phyloP scores from a whole-genome alignment of 37 sponge, comb jelly and placozoan genomes.

The Agelas oroides region DNA sequence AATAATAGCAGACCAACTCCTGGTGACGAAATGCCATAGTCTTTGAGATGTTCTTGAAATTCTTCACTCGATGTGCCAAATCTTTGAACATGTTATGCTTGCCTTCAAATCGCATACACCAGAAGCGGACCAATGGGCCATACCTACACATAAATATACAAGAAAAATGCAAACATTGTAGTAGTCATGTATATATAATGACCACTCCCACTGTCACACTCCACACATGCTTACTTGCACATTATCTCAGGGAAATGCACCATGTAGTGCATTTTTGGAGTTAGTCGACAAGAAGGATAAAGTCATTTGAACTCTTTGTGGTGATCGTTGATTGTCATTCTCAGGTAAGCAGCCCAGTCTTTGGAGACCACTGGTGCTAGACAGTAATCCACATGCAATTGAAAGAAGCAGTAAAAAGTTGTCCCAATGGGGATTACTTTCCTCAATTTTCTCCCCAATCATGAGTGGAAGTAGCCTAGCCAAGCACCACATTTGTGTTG shows the following conservation, averaged over 20 bases:
- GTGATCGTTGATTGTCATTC: conserved; percentile 24
- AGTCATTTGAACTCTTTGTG: conserved; percentile 39
- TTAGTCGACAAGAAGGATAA: conserved; percentile 47
- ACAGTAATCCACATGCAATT: conserved; percentile 50
- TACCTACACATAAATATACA: conserved; percentile 35
- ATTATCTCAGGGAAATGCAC: conserved; percentile 65
- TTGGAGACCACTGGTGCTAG: conserved; percentile 38
- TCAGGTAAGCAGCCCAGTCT: conserved; percentile 21
- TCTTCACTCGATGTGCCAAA: conserved; percentile 18
- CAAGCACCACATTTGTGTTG: conserved; percentile 66
- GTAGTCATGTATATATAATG: too few relatives aligned
- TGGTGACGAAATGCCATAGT: conserved; percentile 62
- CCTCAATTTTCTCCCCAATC: conserved; percentile 55
- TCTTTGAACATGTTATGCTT: conserved; percentile 65
- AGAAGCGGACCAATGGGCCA: conserved; percentile 57
- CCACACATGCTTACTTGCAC: conserved; percentile 26
- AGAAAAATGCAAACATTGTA: not conserved
- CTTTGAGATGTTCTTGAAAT: conserved; percentile 62
- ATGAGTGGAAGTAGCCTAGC: conserved; percentile 62
- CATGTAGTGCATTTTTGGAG: conserved; percentile 74
- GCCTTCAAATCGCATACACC: conserved; percentile 81
- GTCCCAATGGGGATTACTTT: conserved; percentile 53
- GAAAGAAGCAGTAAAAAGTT: conserved; percentile 43
- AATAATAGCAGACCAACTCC: conserved; percentile 44
- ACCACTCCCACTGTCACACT: too few relatives aligned